phyloP scores from a whole-genome alignment of 2,888 invertebrate genomes.

The Drosophila fulvimacula region DNA sequence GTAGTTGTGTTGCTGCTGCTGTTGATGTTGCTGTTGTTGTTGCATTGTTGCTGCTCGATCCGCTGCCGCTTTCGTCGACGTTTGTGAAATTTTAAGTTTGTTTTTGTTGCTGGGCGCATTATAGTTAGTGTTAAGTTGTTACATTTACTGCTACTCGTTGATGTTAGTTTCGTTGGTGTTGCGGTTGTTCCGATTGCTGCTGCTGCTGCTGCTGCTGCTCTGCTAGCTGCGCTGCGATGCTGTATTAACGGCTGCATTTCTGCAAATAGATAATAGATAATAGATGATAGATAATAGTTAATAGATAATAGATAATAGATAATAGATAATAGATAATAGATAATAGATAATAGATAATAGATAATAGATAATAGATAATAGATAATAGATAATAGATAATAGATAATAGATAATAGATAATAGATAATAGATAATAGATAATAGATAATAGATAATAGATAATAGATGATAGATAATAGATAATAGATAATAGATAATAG shows the following conservation, averaged over 20 bases:
- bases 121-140: conserved; percentile 27
- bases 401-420: too few relatives aligned
- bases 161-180: conserved; percentile 40
- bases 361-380: too few relatives aligned
- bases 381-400: too few relatives aligned
- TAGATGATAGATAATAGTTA: too few relatives aligned
- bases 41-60: conserved; percentile 24
- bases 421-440: too few relatives aligned
- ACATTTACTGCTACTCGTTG: conserved; percentile 44
- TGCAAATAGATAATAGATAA: conserved; percentile 11
- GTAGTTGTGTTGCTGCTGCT: conserved; percentile 2
- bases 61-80: conserved; percentile 59
- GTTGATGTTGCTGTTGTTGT: conserved; percentile 1
- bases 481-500: too few relatives aligned
- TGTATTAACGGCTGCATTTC: conserved; percentile 56
- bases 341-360: too few relatives aligned
- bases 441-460: too few relatives aligned
- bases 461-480: too few relatives aligned
- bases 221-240: conserved; percentile 38
- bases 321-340: too few relatives aligned
- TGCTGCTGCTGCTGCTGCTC: conserved; percentile 33
- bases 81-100: conserved; percentile 51
- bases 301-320: too few relatives aligned
- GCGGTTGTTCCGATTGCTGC: conserved; percentile 4
- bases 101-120: conserved; percentile 27